Conservation (phyloP, 2,113 vertebrate species). For the Todiramphus saurophagus region DNA sequence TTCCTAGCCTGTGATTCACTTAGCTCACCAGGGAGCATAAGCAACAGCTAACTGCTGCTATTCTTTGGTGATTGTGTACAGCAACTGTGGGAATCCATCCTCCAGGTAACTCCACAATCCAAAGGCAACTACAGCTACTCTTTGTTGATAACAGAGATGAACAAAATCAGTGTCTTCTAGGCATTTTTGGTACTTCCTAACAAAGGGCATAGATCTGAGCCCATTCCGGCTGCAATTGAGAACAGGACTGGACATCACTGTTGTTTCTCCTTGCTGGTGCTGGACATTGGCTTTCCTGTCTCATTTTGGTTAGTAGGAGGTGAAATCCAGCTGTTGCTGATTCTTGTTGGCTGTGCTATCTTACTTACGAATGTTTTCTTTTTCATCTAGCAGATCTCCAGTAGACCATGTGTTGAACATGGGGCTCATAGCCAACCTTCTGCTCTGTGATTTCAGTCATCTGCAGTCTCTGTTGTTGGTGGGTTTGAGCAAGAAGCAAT, state of each 20-base stretch:
- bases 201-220: not conserved
- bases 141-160: not conserved
- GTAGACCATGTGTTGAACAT: not conserved
- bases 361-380: not conserved
- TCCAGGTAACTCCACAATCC: not conserved
- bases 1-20: not conserved
- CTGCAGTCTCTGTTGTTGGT: not conserved
- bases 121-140: not conserved
- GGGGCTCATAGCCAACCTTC: slow-evolving; percentile 1
- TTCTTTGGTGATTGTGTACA: not conserved
- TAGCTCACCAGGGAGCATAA: not conserved
- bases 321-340: not conserved
- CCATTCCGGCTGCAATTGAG: not conserved
- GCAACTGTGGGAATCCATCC: not conserved
- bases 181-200: not conserved
- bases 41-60: not conserved
- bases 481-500: not conserved
- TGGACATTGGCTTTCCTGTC: not conserved
- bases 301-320: not conserved
- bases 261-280: not conserved
- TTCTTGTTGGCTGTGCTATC: not conserved
- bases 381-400: not conserved
- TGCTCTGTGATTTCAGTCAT: not conserved
- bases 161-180: not conserved
- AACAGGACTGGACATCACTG: not conserved